These are phyloP conservation scores for Meda fulgida DNA, from an alignment of 2,797 vertebrate genomes.

Conservation along the genomic window DNA sequence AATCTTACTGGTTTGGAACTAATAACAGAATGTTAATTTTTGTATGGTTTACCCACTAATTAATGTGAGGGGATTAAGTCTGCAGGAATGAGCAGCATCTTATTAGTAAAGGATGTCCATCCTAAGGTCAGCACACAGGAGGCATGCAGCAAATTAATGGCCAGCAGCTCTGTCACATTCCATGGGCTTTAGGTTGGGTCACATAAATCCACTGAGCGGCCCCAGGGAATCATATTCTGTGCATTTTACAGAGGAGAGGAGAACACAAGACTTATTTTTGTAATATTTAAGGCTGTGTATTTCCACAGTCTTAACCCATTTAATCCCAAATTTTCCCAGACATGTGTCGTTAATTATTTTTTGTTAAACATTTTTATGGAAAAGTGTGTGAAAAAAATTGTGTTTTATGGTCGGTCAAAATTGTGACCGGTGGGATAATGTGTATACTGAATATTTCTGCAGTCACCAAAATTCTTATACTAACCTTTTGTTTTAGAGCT, in stretches of 20 bases:
- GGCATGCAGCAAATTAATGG: not conserved
- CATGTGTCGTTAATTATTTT: too few species aligned
- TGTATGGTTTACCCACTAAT: not conserved
- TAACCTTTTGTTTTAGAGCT: too few species aligned
- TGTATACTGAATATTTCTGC: too few species aligned
- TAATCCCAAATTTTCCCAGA: too few species aligned
- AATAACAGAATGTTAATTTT: not conserved
- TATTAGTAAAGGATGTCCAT: conserved; percentile 36
- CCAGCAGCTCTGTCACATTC: conserved; percentile 42
- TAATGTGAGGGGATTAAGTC: conserved; percentile 33
- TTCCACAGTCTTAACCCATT: not conserved
- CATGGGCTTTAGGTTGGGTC: conserved; percentile 25
- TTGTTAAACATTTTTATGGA: too few species aligned
- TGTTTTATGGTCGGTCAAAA: too few species aligned
- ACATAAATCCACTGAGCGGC: not conserved
- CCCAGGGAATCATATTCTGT: not conserved
- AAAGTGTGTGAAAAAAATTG: too few species aligned
- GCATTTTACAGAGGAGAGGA: not conserved
- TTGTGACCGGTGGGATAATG: too few species aligned
- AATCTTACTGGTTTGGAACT: not conserved
- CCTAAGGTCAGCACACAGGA: conserved; percentile 14
- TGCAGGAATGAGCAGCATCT: conserved; percentile 1
- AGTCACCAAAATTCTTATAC: too few species aligned
- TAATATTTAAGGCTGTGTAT: not conserved
- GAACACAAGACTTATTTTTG: not conserved